Base-by-base conservation (phyloP, 2,797 vertebrate genomes). In the Muraenolepis orangiensis region DNA sequence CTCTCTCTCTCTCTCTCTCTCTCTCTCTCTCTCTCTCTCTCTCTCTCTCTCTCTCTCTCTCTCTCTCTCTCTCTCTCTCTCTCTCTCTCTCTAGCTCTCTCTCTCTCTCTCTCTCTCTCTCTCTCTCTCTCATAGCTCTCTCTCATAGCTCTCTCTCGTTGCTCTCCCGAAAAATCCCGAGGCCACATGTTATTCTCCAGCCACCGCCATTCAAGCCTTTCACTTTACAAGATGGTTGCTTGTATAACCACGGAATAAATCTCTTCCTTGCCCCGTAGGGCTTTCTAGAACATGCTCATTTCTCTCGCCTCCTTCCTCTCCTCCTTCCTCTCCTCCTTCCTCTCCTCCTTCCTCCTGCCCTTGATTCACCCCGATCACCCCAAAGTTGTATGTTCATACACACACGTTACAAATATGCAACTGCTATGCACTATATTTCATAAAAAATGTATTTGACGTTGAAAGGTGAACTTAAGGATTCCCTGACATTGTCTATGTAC, bases 161-260 rank as follows among this genome's bases (percentile, higher is more conserved):
- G 23, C 57, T 26, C 57, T 64, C 57, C n/a, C n/a, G 11, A 64
- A 26, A 12, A 64, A 26, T 26, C 57, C 57, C 2, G 57, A 26
- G 57, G 57, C 57, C 57, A 64, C 57, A 64, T 26, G 23, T 64
- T 64, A 64, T 64, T 64, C n/a, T 36, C 64, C 1, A 69, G 29
- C 31, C 61, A 32, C 68, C 69, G 70, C 10, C n/a, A 66, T 68
- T 18, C 69, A 6, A 0, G 36, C 28, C 10, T 20, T 76, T 77
- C 30, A 14, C 20, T 14, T 66, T 6, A 64, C 66, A 36, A 70
- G 26, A 64, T 70, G 66, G 72, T 64, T 73, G 61, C 34, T 68
- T 66, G 32, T 68, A 11, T 66, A 71, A 74, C 30, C 57, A 29
- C 36, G 69, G 72, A 79, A 86, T 66, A 69, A 80, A 74, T 79